Conservation (phyloP, 2,888 invertebrate species). For the Callosobruchus maculatus region DNA sequence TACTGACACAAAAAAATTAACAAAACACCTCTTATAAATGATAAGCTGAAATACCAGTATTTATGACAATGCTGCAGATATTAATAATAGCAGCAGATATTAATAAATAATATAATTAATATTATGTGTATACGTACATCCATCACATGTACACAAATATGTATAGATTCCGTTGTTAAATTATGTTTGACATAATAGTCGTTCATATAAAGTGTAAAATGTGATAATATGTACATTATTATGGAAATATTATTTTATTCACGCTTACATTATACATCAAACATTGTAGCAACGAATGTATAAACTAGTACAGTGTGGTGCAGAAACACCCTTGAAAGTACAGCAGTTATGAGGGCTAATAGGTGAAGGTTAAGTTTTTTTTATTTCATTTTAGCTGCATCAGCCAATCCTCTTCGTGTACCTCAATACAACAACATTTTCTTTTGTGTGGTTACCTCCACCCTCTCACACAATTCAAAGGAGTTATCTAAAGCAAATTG, state of each 20-base stretch:
- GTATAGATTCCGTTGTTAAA: neutral
- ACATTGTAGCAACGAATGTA: neutral
- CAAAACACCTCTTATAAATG: too few relatives aligned
- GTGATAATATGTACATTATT: neutral
- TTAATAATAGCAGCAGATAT: neutral
- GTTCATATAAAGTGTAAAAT: neutral
- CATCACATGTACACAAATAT: neutral
- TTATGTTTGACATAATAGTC: neutral
- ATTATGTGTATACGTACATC: neutral
- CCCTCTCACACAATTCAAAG: neutral
- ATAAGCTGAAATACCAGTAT: neutral
- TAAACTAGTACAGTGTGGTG: neutral
- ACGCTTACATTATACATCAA: neutral
- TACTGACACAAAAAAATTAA: too few relatives aligned
- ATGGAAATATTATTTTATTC: neutral
- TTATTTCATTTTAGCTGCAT: too few relatives aligned
- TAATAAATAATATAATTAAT: too few relatives aligned
- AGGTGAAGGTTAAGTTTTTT: too few relatives aligned
- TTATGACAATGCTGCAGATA: neutral
- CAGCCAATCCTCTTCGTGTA: too few relatives aligned
- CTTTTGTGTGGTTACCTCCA: too few relatives aligned
- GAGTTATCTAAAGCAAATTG: neutral
- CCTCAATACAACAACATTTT: too few relatives aligned
- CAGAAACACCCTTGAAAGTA: neutral
- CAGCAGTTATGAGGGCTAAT: too few relatives aligned